These are phyloP conservation scores for Lasaia peninsularis DNA, from an alignment of 1,140 invertebrate genomes.

Conservation along the genomic window DNA sequence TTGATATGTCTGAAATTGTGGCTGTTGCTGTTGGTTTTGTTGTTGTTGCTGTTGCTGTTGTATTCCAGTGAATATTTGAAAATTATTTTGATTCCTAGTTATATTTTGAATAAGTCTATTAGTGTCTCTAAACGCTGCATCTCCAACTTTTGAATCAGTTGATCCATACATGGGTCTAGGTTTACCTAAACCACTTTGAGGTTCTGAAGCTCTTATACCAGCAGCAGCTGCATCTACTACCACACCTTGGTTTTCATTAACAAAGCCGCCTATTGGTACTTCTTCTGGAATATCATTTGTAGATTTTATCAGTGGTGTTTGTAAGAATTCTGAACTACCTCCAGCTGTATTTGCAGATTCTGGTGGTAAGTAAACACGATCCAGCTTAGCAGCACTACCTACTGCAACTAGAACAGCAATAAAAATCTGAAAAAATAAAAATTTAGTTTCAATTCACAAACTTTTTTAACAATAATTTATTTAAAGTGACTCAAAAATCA, in stretches of 20 bases:
- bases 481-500: too few species aligned
- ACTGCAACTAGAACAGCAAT: constrained; percentile 54
- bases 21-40: not conserved
- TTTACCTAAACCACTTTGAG: constrained; percentile 48
- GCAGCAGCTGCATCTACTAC: constrained; percentile 55
- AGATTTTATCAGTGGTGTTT: constrained; percentile 30
- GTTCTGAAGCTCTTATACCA: constrained; percentile 45
- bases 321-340: constrained; percentile 52
- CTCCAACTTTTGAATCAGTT: constrained; percentile 62
- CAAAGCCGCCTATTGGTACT: constrained; percentile 48
- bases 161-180: constrained; percentile 54
- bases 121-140: constrained; percentile 51
- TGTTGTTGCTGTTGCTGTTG: not conserved
- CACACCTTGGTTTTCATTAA: constrained; percentile 57
- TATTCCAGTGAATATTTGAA: not conserved
- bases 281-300: constrained; percentile 9
- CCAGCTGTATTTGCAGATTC: constrained; percentile 73
- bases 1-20: not conserved
- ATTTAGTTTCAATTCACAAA: not conserved
- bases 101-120: constrained; percentile 1
- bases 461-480: too few species aligned
- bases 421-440: constrained; percentile 38
- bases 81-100: not conserved
- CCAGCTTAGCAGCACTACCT: constrained; percentile 71
- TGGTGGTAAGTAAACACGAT: constrained; percentile 80